phyloP scores from a whole-genome alignment of 2,113 vertebrate genomes.

The Oceanites oceanicus region DNA sequence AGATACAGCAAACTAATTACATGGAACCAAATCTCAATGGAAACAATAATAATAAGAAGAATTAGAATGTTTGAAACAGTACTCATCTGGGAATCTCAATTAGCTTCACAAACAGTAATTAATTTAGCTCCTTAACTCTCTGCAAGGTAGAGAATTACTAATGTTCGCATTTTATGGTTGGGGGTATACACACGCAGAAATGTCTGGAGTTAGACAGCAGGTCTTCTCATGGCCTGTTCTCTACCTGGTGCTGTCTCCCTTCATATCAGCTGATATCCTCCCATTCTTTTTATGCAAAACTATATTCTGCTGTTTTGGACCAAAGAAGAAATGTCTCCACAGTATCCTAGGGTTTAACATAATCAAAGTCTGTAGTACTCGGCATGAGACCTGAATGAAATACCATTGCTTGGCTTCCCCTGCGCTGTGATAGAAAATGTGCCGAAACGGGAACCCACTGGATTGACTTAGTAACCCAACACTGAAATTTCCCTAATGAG shows the following conservation, averaged over 20 bases:
- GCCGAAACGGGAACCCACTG: rapidly evolving
- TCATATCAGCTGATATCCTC: neutral
- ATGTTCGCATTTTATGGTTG: neutral
- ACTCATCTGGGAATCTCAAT: conserved; percentile 48
- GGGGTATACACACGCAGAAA: neutral
- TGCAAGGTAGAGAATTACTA: neutral
- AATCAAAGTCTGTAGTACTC: neutral
- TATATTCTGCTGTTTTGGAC: neutral
- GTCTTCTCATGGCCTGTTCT: neutral
- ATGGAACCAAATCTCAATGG: neutral
- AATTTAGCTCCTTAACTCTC: conserved; percentile 41
- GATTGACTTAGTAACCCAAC: neutral
- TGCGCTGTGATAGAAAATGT: neutral
- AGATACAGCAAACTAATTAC: conserved; percentile 30
- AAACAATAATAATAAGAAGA: conserved; percentile 49
- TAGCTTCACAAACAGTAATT: conserved; percentile 51
- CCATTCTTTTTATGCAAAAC: neutral
- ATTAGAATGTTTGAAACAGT: conserved; percentile 27
- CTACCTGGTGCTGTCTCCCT: neutral
- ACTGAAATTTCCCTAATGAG: neutral
- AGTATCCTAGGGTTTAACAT: neutral
- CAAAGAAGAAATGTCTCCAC: neutral
- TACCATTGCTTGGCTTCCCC: neutral
- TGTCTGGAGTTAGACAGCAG: neutral
- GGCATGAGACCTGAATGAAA: neutral